Percentiles rank a stretch among this genome's conserved stretches.
Evolutionary conservation across 1,140 invertebrate species (phyloP).

Genomic region (Chrysomallon squamiferum): DNA sequence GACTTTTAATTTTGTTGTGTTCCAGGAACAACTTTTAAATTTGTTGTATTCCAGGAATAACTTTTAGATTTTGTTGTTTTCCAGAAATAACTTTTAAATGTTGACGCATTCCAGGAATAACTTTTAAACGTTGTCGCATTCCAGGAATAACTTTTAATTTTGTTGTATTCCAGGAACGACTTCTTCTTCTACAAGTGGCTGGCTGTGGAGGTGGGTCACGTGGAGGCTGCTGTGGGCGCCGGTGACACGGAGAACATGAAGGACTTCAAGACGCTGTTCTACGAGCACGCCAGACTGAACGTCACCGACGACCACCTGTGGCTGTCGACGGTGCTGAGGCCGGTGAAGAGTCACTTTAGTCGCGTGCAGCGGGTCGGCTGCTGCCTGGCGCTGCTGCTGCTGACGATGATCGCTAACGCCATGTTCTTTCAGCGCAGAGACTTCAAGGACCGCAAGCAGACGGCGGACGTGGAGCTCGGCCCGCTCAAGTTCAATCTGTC

Average conservation of each 20-base stretch:
- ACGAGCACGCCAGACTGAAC: conserved; percentile 55
- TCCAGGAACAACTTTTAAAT: no score
- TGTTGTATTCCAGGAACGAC: conserved; percentile 30
- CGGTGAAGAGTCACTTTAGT: conserved; percentile 64
- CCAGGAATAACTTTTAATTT: no score
- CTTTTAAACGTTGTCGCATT: no score
- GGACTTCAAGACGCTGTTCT: conserved; percentile 62
- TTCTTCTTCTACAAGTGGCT: conserved; percentile 61
- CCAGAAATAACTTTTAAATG: no score
- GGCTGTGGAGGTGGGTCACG: conserved; percentile 62
- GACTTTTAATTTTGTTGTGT: no score
- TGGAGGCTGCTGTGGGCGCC: conserved; percentile 62
- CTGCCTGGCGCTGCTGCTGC: conserved; percentile 61
- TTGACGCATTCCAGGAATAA: no score
- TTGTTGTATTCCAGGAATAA: no score
- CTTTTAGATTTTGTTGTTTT: no score
- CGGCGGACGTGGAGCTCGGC: conserved; percentile 15
- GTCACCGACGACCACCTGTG: conserved; percentile 65
- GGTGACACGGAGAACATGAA: conserved; percentile 49
- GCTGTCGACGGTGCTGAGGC: conserved; percentile 64
- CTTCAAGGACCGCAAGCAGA: background rate
- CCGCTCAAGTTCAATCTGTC: conserved; percentile 22
- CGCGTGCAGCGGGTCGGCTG: conserved; percentile 62
- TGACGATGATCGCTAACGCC: conserved; percentile 66
- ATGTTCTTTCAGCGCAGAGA: conserved; percentile 63